Evolutionary conservation across 2,888 invertebrate genomes (phyloP).

Genomic region (Diachrysia chrysitis): DNA sequence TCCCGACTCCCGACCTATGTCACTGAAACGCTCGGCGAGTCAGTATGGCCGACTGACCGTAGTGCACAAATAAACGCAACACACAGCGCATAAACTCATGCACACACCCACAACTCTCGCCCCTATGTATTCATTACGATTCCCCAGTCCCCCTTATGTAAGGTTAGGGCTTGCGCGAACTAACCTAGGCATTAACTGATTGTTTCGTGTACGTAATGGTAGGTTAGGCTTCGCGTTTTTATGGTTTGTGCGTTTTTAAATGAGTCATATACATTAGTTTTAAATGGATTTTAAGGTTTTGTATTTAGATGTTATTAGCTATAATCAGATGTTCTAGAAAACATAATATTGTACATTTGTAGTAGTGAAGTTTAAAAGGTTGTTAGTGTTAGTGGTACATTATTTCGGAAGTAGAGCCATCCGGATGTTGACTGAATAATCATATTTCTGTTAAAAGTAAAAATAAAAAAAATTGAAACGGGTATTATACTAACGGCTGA

Average conservation of each 20-base stretch:
- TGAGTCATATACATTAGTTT: constrained; percentile 2
- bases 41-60: constrained; percentile 76
- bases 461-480: no score
- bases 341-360: no score
- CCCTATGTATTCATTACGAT: constrained; percentile 71
- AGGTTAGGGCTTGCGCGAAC: constrained; percentile 68
- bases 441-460: no score
- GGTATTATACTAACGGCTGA: no score
- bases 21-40: constrained; percentile 66
- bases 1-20: constrained; percentile 73
- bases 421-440: no score
- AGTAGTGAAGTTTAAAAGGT: no score
- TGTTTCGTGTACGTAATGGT: constrained; percentile 24
- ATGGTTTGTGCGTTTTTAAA: constrained; percentile 15
- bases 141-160: constrained; percentile 71
- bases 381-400: no score
- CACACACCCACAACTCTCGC: constrained; percentile 67
- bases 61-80: constrained; percentile 56
- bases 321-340: background rate
- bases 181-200: constrained; percentile 42
- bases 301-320: background rate
- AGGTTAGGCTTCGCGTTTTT: constrained; percentile 25
- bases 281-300: background rate
- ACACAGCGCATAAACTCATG: constrained; percentile 48
- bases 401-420: no score